Percentiles rank a stretch among this genome's conserved stretches.
phyloP scores from a whole-genome alignment of 2,888 invertebrate species.

The Amorpha juglandis region DNA sequence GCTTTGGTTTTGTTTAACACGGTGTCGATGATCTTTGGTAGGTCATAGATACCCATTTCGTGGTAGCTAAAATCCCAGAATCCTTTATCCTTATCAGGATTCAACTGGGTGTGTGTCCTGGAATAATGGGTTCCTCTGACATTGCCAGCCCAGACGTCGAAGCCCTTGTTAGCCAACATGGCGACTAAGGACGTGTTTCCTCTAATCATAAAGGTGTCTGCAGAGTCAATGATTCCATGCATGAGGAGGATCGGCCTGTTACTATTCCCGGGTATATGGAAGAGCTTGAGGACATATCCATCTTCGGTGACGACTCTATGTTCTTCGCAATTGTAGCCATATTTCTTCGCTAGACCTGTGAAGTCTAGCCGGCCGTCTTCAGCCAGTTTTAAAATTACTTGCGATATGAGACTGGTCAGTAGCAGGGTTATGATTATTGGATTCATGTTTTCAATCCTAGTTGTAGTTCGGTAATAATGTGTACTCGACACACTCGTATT shows the following conservation, averaged over 20 bases:
- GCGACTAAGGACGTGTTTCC: conserved; percentile 40
- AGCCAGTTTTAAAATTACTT: background rate
- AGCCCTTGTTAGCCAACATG: conserved; percentile 69
- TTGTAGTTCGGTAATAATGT: background rate
- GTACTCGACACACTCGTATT: background rate
- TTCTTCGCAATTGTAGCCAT: conserved; percentile 21
- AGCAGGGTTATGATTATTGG: background rate
- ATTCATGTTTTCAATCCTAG: background rate
- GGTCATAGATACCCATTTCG: conserved; percentile 86
- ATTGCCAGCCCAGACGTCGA: conserved; percentile 58
- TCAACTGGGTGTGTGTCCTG: conserved; percentile 67
- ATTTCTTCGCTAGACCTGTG: conserved; percentile 21
- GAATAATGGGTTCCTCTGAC: conserved; percentile 84
- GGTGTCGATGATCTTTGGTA: conserved; percentile 82
- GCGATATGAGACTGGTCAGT: background rate
- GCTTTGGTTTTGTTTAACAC: conserved; percentile 64
- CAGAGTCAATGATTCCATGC: conserved; percentile 40
- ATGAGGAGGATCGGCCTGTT: conserved; percentile 38
- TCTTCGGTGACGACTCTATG: conserved; percentile 36
- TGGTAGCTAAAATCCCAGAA: conserved; percentile 85
- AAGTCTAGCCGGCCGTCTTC: conserved; percentile 22
- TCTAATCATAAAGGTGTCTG: conserved; percentile 43
- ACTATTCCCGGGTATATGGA: conserved; percentile 38
- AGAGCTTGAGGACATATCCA: conserved; percentile 41
- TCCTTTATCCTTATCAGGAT: conserved; percentile 48